Percentiles rank a stretch among this genome's conserved stretches.
Conservation (phyloP, 1,140 invertebrate genomes). For the Cyrtorhinus lividipennis region DNA sequence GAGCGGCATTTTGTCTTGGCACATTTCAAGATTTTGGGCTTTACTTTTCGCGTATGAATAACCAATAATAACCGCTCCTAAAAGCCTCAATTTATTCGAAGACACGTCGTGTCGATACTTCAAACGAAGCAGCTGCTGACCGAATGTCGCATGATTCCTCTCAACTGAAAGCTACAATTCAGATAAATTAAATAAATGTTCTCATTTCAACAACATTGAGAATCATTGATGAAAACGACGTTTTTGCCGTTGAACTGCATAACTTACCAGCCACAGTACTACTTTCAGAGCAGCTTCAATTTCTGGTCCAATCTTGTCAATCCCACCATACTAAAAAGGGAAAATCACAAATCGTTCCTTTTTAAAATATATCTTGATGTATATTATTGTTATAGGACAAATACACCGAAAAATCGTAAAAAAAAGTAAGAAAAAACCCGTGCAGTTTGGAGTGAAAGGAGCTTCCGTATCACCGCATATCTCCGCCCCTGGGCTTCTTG, state of each 20-base stretch:
- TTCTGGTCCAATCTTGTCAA: conserved; percentile 1
- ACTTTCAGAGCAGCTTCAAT: conserved; percentile 9
- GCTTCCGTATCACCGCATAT: too few species aligned
- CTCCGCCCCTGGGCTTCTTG: too few species aligned
- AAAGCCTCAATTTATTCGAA: neutral
- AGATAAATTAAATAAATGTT: neutral
- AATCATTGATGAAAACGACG: too few species aligned
- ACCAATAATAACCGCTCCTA: conserved; percentile 16
- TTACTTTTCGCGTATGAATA: conserved; percentile 8
- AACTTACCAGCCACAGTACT: conserved; percentile 12
- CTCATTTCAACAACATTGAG: too few species aligned
- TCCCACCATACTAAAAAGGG: neutral
- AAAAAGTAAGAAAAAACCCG: too few species aligned
- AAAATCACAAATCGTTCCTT: too few species aligned
- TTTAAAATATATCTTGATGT: too few species aligned
- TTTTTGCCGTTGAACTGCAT: too few species aligned
- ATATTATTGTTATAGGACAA: too few species aligned
- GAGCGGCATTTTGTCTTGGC: neutral
- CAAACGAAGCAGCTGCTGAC: conserved; percentile 16
- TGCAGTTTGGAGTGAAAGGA: too few species aligned
- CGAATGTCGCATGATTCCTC: conserved; percentile 15
- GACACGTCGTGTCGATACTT: neutral
- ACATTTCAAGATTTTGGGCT: neutral
- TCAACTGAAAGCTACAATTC: conserved; percentile 16
- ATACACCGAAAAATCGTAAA: too few species aligned